These are phyloP conservation scores for Serilophus lunatus DNA, from an alignment of 2,113 vertebrate genomes.

Conservation along the genomic window DNA sequence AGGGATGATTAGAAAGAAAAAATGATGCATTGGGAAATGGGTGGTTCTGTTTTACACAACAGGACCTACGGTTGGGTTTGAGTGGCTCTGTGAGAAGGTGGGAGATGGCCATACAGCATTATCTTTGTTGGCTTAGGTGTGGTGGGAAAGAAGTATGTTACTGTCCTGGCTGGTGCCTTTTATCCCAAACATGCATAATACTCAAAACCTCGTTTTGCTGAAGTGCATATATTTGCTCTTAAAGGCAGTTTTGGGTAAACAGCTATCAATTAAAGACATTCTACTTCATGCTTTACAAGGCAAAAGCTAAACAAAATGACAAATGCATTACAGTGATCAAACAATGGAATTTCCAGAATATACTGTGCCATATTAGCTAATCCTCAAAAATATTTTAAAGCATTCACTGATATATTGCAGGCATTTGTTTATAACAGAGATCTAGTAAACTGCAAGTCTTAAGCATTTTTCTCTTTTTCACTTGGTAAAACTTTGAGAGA, in stretches of 20 bases:
- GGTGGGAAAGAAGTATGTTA: neutral
- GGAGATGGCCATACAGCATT: neutral
- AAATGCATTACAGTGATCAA: neutral
- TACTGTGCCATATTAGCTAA: neutral
- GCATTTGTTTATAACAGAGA: neutral
- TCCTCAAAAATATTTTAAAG: neutral
- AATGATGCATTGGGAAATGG: neutral
- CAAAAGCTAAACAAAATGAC: constrained; percentile 5
- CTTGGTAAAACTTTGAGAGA: neutral
- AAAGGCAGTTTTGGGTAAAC: constrained; percentile 21
- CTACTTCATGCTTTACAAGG: neutral
- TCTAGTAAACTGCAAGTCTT: neutral
- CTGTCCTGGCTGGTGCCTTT: neutral
- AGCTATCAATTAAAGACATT: neutral
- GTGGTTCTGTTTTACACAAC: neutral
- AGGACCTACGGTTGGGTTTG: neutral
- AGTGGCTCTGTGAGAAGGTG: neutral
- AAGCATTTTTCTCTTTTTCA: neutral
- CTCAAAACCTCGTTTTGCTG: neutral
- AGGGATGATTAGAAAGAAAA: neutral
- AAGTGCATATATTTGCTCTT: neutral
- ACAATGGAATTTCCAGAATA: neutral
- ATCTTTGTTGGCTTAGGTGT: neutral
- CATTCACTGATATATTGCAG: neutral
- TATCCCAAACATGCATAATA: neutral